phyloP scores from a whole-genome alignment of 2,888 invertebrate genomes.

The Zygogramma bicolorata region DNA sequence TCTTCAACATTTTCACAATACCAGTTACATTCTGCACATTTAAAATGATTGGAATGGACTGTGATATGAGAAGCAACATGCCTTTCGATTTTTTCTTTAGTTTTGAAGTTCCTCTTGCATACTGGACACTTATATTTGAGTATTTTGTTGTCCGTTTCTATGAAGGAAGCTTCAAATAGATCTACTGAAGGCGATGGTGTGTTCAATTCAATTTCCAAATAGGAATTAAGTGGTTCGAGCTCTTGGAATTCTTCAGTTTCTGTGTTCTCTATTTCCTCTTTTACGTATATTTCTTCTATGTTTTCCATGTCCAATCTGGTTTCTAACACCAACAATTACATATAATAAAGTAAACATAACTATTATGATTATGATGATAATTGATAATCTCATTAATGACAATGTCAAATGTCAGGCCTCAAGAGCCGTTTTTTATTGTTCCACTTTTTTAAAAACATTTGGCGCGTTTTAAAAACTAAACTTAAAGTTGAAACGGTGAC shows the following conservation, averaged over 20 bases:
- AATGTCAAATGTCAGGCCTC: not conserved
- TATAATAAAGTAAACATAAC: not conserved
- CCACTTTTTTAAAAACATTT: too few relatives aligned
- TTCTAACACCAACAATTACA: not conserved
- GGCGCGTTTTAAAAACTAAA: too few relatives aligned
- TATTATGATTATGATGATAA: not conserved
- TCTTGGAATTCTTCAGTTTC: conserved; percentile 2
- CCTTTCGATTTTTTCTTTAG: conserved; percentile 12
- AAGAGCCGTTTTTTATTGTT: too few relatives aligned
- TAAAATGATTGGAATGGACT: conserved; percentile 12
- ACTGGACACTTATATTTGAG: conserved; percentile 24
- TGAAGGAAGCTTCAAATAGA: conserved; percentile 21
- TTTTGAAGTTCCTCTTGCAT: conserved; percentile 25
- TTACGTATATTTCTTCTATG: not conserved
- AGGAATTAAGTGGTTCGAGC: conserved; percentile 10
- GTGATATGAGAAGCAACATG: conserved; percentile 26
- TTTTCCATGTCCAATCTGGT: not conserved
- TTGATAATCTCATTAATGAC: not conserved
- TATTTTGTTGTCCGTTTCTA: conserved; percentile 29
- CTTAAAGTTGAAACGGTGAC: too few relatives aligned
- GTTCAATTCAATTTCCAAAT: conserved; percentile 22
- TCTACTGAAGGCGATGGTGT: not conserved
- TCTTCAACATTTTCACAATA: conserved; percentile 5
- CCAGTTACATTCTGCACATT: conserved; percentile 21
- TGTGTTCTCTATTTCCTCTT: not conserved